Percentiles rank a stretch among this genome's conserved stretches.
Conservation (phyloP, 2,888 invertebrate species). For the Pristionchus arcanus region DNA sequence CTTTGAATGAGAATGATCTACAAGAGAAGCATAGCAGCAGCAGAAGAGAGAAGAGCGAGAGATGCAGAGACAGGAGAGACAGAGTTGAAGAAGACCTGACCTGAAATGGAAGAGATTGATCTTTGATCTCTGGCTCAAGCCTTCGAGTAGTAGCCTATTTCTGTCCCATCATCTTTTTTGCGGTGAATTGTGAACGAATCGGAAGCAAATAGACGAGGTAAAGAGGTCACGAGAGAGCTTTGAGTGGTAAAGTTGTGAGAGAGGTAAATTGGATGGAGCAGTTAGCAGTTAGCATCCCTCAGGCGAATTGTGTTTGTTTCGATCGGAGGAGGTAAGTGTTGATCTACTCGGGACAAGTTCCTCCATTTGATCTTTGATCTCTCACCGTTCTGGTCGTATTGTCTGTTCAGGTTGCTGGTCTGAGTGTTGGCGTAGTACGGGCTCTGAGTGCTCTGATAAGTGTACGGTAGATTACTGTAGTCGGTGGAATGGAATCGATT, state of each 20-base stretch:
- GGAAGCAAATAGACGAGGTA: conserved; percentile 7
- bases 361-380: conserved; percentile 29
- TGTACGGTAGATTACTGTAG: conserved; percentile 9
- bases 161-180: neutral
- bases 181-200: neutral
- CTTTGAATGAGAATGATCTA: conserved; percentile 3
- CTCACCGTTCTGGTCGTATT: conserved; percentile 49
- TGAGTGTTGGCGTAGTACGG: conserved; percentile 44
- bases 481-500: neutral
- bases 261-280: neutral
- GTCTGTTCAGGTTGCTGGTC: conserved; percentile 46
- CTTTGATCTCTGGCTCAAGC: neutral
- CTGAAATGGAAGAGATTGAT: neutral
- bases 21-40: neutral
- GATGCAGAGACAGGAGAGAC: conserved; percentile 48
- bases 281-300: neutral
- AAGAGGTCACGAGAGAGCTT: conserved; percentile 27
- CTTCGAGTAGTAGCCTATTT: neutral
- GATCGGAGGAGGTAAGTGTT: neutral
- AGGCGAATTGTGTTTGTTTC: neutral
- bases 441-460: conserved; percentile 22
- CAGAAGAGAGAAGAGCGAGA: conserved; percentile 42
- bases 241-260: neutral
- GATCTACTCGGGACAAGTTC: neutral
- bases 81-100: conserved; percentile 45